Percentiles rank a stretch among this genome's conserved stretches.
Conservation (phyloP, 2,888 invertebrate species). For the Stenotaenia linearis region DNA sequence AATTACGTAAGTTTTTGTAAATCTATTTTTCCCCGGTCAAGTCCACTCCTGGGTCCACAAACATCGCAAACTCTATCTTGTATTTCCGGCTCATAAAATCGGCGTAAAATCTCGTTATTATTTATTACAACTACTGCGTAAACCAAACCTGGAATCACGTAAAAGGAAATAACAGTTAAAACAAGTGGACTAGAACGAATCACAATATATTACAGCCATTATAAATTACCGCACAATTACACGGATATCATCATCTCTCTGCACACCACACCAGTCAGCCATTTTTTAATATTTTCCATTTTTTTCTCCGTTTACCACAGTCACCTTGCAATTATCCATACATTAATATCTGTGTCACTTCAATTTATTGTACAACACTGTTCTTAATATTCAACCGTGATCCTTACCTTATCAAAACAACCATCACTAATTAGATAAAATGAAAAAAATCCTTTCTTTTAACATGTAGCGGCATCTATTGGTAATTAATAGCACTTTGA, state of each 20-base stretch:
- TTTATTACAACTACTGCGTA: background rate
- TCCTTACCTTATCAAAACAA: background rate
- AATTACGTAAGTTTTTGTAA: too few relatives aligned
- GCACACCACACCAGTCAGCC: background rate
- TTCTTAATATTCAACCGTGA: background rate
- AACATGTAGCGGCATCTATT: slow-evolving; percentile 5
- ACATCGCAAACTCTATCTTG: too few relatives aligned
- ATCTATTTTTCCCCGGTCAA: too few relatives aligned
- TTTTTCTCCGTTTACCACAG: background rate
- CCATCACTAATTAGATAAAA: background rate
- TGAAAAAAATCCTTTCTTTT: background rate
- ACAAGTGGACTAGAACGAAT: slow-evolving; percentile 16
- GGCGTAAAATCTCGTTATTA: background rate
- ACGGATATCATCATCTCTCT: slow-evolving; percentile 11
- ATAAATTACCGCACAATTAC: slow-evolving; percentile 18
- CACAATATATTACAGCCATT: background rate
- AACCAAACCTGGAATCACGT: background rate
- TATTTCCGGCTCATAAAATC: too few relatives aligned
- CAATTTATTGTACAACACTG: slow-evolving; percentile 5
- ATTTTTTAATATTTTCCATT: background rate
- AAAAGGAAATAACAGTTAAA: slow-evolving; percentile 8
- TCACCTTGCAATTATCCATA: slow-evolving; percentile 8
- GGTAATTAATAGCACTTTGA: background rate
- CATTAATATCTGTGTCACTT: slow-evolving; percentile 6
- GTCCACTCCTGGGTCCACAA: too few relatives aligned